A percentile compares a stretch with the other conserved stretches of the same genome.
These are phyloP conservation scores for Chymomyza procnemis DNA, from an alignment of 2,888 invertebrate genomes.

Conservation along the genomic window DNA sequence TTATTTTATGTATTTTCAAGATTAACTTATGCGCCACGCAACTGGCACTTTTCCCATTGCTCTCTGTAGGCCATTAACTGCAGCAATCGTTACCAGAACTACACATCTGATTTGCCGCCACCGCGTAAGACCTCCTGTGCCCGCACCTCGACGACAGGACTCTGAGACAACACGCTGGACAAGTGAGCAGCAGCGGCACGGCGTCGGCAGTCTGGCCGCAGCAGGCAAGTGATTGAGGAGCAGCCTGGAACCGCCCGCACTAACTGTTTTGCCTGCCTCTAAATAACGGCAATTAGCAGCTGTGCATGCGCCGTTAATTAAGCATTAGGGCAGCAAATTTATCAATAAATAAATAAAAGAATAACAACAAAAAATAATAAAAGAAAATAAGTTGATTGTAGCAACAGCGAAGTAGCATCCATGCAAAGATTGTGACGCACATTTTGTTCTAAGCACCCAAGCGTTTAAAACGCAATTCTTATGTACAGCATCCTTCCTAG, in stretches of 20 bases:
- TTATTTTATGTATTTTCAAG: constrained; percentile 48
- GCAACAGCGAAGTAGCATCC: constrained; percentile 19
- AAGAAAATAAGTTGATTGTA: neutral
- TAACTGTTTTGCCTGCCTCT: constrained; percentile 20
- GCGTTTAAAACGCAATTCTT: neutral
- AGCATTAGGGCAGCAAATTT: constrained; percentile 7
- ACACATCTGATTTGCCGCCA: constrained; percentile 73
- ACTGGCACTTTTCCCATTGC: constrained; percentile 21
- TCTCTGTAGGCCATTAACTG: constrained; percentile 74
- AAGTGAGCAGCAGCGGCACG: neutral
- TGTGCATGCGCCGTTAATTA: constrained; percentile 42
- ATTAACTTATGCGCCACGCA: constrained; percentile 38
- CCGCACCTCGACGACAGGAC: constrained; percentile 74
- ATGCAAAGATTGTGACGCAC: constrained; percentile 6
- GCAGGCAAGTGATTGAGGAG: constrained; percentile 28
- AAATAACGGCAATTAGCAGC: constrained; percentile 42
- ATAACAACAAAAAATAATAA: too few relatives aligned
- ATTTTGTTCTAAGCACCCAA: neutral
- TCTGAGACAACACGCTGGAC: constrained; percentile 45
- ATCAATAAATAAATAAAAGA: neutral
- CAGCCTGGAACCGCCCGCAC: constrained; percentile 10
- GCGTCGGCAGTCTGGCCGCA: neutral
- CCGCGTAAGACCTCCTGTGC: constrained; percentile 75
- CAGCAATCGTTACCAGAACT: constrained; percentile 72
- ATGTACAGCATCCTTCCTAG: neutral